phyloP scores from a whole-genome alignment of 2,888 invertebrate species.

The Parapristionchus giblindavisi region DNA sequence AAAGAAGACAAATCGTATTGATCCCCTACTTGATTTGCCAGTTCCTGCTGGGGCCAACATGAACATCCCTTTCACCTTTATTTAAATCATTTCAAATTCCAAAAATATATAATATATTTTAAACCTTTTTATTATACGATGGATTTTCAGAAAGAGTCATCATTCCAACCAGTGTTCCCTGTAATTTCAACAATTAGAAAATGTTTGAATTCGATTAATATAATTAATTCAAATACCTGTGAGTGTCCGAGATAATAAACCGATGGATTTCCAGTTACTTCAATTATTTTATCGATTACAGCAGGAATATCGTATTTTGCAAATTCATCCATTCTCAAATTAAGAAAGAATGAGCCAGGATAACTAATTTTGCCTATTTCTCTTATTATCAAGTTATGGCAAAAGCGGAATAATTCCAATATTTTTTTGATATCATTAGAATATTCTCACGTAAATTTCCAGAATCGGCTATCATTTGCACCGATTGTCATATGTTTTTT shows the following conservation, averaged over 20 bases:
- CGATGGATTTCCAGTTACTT: neutral
- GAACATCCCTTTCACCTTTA: neutral
- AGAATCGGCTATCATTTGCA: neutral
- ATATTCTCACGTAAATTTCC: constrained; percentile 25
- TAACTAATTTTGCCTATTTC: no score
- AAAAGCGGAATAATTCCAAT: no score
- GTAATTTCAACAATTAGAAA: neutral
- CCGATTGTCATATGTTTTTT: neutral
- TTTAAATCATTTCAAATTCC: no score
- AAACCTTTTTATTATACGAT: constrained; percentile 8
- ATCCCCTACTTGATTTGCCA: no score
- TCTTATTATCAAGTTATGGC: no score
- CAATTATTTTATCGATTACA: constrained; percentile 1
- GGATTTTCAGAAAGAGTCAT: neutral
- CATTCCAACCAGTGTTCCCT: constrained; percentile 1
- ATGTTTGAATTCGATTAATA: neutral
- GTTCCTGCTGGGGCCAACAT: no score
- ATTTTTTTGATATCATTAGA: neutral
- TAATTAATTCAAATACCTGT: no score
- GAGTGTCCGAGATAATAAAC: constrained; percentile 17
- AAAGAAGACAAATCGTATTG: no score
- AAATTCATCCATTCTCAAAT: neutral
- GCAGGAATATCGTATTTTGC: neutral
- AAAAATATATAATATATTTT: no score
- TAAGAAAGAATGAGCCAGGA: no score